Evolutionary conservation across 2,888 invertebrate species (phyloP).

Genomic region (Scaptomyza reducta): DNA sequence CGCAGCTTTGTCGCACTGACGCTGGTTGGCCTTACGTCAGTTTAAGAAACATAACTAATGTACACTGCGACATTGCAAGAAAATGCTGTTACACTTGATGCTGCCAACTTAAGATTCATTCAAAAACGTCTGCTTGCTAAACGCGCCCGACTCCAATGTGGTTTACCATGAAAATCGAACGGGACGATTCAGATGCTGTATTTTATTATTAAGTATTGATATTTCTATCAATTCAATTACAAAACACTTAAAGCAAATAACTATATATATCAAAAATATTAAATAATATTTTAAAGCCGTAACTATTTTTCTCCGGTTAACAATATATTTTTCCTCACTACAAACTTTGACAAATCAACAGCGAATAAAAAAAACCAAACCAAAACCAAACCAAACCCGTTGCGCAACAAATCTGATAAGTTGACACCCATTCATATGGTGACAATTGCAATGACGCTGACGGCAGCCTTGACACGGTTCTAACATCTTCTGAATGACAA

Average conservation of each 20-base stretch:
- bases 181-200: constrained; percentile 50
- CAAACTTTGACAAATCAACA: too few species aligned
- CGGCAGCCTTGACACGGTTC: constrained; percentile 82
- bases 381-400: too few species aligned
- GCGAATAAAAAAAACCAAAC: too few species aligned
- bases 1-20: constrained; percentile 51
- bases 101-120: constrained; percentile 75
- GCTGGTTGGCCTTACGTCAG: constrained; percentile 64
- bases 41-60: constrained; percentile 64
- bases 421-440: background rate
- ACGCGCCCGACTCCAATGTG: constrained; percentile 32
- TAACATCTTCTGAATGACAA: constrained; percentile 34
- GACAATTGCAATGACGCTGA: constrained; percentile 24
- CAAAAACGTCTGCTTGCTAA: constrained; percentile 7
- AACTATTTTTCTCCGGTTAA: too few species aligned
- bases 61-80: constrained; percentile 78
- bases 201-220: background rate
- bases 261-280: too few species aligned
- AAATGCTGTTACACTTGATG: constrained; percentile 83
- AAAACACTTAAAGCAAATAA: background rate
- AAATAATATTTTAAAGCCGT: too few species aligned
- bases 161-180: constrained; percentile 65
- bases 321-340: too few species aligned
- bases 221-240: too few species aligned
- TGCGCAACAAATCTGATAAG: background rate